Conservation (phyloP, 2,888 invertebrate genomes). For the Octonoba sinensis region DNA sequence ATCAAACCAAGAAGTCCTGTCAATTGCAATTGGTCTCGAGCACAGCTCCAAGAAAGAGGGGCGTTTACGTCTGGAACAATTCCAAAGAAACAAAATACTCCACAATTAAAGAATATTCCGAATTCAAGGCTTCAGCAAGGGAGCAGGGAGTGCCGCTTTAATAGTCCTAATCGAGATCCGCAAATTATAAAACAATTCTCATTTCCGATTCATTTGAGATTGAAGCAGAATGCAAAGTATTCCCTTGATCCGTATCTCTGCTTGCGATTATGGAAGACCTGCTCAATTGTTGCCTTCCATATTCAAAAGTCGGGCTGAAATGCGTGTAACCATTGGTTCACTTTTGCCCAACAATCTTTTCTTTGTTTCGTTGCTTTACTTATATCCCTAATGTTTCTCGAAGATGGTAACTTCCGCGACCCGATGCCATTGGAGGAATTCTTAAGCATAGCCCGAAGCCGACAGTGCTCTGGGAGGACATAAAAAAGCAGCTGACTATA, state of each 20-base stretch:
- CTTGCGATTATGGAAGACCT: background rate
- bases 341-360: background rate
- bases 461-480: constrained; percentile 12
- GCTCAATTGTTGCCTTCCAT: constrained; percentile 17
- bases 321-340: constrained; percentile 15
- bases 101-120: constrained; percentile 31
- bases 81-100: constrained; percentile 10
- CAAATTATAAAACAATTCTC: constrained; percentile 27
- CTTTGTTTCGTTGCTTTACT: background rate
- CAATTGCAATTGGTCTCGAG: constrained; percentile 39
- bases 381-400: background rate
- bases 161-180: constrained; percentile 20
- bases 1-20: constrained; percentile 25
- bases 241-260: background rate
- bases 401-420: constrained; percentile 24
- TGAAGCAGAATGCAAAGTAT: constrained; percentile 24
- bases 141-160: constrained; percentile 48
- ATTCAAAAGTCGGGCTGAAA: constrained; percentile 6
- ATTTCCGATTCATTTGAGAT: constrained; percentile 16
- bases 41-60: constrained; percentile 1
- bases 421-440: constrained; percentile 43
- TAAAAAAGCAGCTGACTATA: constrained; percentile 28
- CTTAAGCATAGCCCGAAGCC: constrained; percentile 28
- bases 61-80: constrained; percentile 7
- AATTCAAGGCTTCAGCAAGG: constrained; percentile 12